Percentiles rank a stretch among this genome's conserved stretches.
phyloP scores from a whole-genome alignment of 2,113 vertebrate species.

The Tetrao urogallus region DNA sequence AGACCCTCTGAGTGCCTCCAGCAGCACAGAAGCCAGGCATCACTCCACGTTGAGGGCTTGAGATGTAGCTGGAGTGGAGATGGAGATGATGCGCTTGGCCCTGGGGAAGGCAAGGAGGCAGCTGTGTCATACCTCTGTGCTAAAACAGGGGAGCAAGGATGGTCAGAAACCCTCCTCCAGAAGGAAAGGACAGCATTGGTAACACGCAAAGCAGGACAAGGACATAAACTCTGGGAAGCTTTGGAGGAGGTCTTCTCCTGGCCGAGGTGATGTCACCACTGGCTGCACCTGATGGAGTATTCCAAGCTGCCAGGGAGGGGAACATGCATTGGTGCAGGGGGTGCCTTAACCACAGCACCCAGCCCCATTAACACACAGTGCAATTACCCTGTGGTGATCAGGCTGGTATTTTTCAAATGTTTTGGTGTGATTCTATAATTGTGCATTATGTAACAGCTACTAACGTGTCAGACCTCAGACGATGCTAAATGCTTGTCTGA shows the following conservation, averaged over 20 bases:
- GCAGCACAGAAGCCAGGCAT: background rate
- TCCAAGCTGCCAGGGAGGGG: background rate
- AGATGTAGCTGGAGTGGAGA: background rate
- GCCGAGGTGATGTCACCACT: fast-evolving
- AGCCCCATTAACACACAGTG: background rate
- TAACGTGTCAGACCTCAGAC: conserved; percentile 15
- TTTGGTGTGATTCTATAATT: conserved; percentile 50
- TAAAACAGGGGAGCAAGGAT: conserved; percentile 41
- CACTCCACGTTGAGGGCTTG: background rate
- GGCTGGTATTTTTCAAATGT: conserved; percentile 54
- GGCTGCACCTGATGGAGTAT: fast-evolving
- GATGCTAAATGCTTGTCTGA: background rate
- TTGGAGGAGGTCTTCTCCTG: background rate
- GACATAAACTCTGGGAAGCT: background rate
- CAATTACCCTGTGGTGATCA: conserved; percentile 25
- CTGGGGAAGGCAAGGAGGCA: background rate
- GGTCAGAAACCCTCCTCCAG: background rate
- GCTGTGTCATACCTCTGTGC: conserved; percentile 14
- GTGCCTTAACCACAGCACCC: background rate
- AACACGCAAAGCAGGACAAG: background rate
- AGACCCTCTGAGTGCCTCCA: background rate
- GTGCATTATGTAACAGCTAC: conserved; percentile 51
- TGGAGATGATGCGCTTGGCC: background rate
- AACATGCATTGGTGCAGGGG: background rate
- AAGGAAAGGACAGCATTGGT: conserved; percentile 28